Evolutionary conservation across 2,797 vertebrate species (phyloP).

Genomic region (Pachyuromys duprasi): DNA sequence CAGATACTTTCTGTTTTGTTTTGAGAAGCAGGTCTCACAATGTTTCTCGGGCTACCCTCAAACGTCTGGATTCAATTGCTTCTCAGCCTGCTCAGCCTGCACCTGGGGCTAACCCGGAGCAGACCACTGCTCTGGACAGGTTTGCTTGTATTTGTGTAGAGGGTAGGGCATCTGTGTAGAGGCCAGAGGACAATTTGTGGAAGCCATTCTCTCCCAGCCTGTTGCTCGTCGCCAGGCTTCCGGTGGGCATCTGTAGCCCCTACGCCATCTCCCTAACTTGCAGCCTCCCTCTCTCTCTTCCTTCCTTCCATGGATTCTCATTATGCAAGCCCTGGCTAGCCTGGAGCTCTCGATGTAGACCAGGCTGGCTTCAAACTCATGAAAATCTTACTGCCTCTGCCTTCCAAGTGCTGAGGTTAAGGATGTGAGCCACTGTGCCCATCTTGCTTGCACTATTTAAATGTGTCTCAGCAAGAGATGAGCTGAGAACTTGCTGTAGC

Average conservation of each 20-base stretch:
- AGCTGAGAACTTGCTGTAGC: neutral
- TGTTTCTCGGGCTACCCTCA: neutral
- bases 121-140: neutral
- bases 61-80: neutral
- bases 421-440: neutral
- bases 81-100: neutral
- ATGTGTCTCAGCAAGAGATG: neutral
- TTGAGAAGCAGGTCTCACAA: neutral
- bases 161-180: neutral
- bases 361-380: neutral
- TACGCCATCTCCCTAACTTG: neutral
- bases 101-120: neutral
- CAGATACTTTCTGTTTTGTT: neutral
- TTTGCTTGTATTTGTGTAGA: neutral
- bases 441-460: constrained; percentile 14
- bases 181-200: neutral
- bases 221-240: neutral
- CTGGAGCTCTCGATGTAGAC: neutral
- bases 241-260: neutral
- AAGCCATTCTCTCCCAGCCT: neutral
- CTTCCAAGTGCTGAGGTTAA: neutral
- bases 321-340: neutral
- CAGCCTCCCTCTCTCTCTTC: too few relatives aligned
- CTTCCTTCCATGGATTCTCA: neutral
- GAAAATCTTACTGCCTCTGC: neutral